phyloP scores from a whole-genome alignment of 2,888 invertebrate genomes.

The Drosophila eohydei region DNA sequence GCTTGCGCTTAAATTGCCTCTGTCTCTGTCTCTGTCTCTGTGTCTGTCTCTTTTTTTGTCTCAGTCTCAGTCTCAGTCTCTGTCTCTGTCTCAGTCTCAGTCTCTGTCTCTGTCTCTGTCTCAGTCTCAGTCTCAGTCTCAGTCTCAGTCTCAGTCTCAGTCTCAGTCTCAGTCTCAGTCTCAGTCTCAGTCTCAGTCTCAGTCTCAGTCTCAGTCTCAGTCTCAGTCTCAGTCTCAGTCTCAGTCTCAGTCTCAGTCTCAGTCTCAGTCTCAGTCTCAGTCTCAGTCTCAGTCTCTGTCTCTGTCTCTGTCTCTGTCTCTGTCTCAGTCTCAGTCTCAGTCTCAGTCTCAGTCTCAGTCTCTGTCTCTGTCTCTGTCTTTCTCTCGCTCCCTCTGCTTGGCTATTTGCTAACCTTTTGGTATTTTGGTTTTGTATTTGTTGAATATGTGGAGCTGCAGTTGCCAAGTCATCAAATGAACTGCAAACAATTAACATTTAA shows the following conservation, averaged over 20 bases:
- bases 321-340: background rate
- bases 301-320: background rate
- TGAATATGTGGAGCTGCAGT: slow-evolving; percentile 2
- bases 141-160: background rate
- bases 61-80: background rate
- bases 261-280: background rate
- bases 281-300: background rate
- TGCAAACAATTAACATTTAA: slow-evolving; percentile 65
- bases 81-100: no score
- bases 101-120: background rate
- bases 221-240: background rate
- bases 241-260: background rate
- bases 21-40: background rate
- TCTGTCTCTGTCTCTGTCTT: background rate
- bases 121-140: background rate
- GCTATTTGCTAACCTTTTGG: no score
- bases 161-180: background rate
- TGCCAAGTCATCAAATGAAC: slow-evolving; percentile 37
- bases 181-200: background rate
- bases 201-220: background rate
- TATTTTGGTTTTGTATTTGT: no score
- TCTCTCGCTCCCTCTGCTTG: background rate
- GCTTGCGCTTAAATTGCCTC: background rate
- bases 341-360: background rate
- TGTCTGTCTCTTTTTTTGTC: no score